Percentiles rank a stretch among this genome's conserved stretches.
Evolutionary conservation across 92 coral and sea anemone species (phyloP).

Genomic region (Parazoanthus atlanticus): DNA sequence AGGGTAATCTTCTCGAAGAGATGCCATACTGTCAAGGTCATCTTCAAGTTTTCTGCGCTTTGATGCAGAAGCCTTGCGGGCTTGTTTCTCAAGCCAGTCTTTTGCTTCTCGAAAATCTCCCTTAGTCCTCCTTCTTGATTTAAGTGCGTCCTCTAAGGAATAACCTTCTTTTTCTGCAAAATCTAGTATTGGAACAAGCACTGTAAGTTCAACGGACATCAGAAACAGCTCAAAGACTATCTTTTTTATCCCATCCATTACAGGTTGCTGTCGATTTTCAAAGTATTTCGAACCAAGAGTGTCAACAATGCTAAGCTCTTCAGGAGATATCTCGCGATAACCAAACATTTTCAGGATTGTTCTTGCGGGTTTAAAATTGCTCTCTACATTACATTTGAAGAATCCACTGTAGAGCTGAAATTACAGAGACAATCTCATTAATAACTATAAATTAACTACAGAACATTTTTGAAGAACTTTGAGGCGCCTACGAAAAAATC

Average conservation of each 20-base stretch:
- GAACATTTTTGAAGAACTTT: neutral
- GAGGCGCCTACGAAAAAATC: neutral
- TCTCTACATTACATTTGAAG: conserved; percentile 58
- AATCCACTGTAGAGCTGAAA: conserved; percentile 71
- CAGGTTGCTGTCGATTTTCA: neutral
- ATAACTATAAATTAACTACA: neutral
- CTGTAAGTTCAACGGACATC: conserved; percentile 56
- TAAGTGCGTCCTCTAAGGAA: conserved; percentile 46
- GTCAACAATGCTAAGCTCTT: conserved; percentile 44
- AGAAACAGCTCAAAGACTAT: conserved; percentile 62
- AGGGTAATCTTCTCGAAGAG: conserved; percentile 1
- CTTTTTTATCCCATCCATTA: neutral
- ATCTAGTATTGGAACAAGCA: conserved; percentile 51
- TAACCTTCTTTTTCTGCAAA: conserved; percentile 18
- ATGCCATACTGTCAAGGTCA: neutral
- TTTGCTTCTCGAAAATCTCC: conserved; percentile 46
- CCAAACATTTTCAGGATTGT: conserved; percentile 58
- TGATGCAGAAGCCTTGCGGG: neutral
- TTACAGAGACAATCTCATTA: neutral
- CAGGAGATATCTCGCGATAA: conserved; percentile 45
- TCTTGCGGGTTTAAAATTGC: conserved; percentile 28
- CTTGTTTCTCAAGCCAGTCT: neutral
- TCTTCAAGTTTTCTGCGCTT: conserved; percentile 52
- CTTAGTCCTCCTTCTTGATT: conserved; percentile 35
- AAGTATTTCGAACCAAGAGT: neutral